Evolutionary conservation across 2,888 invertebrate species (phyloP), one percentile per base, ranked within the genome.

Genomic region (Gasteruption jaculator): DNA sequence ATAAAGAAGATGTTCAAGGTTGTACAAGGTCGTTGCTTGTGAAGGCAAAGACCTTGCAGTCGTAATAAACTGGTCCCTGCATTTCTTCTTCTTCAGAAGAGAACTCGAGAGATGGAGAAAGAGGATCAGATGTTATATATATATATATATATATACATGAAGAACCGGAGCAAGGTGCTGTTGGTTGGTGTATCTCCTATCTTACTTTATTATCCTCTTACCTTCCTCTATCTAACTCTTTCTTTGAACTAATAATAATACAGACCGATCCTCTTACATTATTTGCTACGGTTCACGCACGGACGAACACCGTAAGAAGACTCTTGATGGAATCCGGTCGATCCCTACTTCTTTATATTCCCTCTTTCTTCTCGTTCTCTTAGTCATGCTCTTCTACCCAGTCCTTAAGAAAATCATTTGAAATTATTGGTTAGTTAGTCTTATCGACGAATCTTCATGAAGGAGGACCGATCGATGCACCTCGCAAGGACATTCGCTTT

Each of bases 211-310:
- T 11, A 41, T 32, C 38, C 25, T 46, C 24, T 48, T 45, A 31
- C 39, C 38, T 24, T 30, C 20, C 12, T 22, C 35, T 35, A 25
- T 36, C 38, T 33, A 30, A 38, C 32, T 42, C 41, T 31, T 43
- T 38, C 42, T 38, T 18, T 11, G 30, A 10, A 34, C 55, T 55
- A 56, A 58, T 60, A 61, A 57, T 58, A 56, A 61, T 60, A 58
- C 49, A 45, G 34, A n/a, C n/a, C 40, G 46, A 51, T 51, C 50
- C 44, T 42, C 47, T 49, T 49, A 34, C 43, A 49, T 51, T 44
- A 43, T 43, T 43, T 32, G 53, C 31, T 41, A 46, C 43, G 49
- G 54, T 60, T 61, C 57, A 61, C 56, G 60, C 62, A 62, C 55
- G 56, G 53, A 46, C 52, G 54, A 40, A 24, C 56, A 46, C 48